A percentile compares a stretch with the other conserved stretches of the same genome.
Evolutionary conservation across 2,113 vertebrate genomes (phyloP).

Genomic region (Clarias magur): DNA sequence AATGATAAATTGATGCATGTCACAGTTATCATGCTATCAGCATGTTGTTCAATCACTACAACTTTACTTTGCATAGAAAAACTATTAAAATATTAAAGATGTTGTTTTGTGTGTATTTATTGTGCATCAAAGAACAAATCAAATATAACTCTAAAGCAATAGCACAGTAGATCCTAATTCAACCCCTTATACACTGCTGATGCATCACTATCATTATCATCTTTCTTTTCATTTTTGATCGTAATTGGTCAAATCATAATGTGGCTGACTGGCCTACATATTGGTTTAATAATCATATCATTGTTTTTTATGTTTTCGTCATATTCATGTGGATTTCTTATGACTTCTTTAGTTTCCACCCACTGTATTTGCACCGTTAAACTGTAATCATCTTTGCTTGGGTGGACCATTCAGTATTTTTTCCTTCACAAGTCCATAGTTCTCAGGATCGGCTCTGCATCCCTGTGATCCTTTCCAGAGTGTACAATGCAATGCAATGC

Average conservation of each 20-base stretch:
- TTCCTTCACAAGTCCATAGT: neutral
- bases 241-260: neutral
- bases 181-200: neutral
- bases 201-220: neutral
- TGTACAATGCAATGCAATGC: neutral
- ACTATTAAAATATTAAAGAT: neutral
- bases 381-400: too few species aligned
- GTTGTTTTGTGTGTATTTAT: neutral
- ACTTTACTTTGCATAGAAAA: neutral
- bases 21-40: neutral
- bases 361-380: neutral
- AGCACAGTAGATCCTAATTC: neutral
- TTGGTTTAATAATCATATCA: neutral
- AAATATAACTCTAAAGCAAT: neutral
- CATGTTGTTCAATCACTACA: neutral
- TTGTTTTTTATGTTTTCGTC: neutral
- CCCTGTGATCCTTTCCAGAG: neutral
- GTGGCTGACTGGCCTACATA: neutral
- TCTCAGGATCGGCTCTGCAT: neutral
- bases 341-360: neutral
- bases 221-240: neutral
- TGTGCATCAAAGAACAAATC: neutral
- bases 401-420: neutral
- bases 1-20: neutral
- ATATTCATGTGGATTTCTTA: neutral